Conservation (phyloP, 1,140 invertebrate species). For the Octopus bimaculoides region DNA sequence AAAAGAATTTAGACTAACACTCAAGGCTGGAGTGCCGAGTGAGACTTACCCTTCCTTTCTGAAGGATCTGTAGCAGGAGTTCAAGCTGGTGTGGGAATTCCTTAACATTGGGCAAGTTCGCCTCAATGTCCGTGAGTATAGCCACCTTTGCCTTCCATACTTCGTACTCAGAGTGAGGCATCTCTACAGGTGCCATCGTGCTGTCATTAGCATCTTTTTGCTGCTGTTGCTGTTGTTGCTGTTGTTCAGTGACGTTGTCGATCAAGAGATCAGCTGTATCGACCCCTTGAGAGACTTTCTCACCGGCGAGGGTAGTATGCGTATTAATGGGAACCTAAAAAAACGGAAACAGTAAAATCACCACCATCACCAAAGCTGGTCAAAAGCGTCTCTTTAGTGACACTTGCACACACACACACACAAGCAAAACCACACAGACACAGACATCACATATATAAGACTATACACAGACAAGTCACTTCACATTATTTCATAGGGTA, state of each 20-base stretch:
- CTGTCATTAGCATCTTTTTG: constrained; percentile 14
- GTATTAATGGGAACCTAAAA: constrained; percentile 2
- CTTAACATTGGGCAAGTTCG: constrained; percentile 4
- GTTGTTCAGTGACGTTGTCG: constrained; percentile 30
- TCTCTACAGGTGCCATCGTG: constrained; percentile 16
- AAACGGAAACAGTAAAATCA: neutral
- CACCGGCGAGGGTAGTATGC: neutral
- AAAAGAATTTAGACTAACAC: no score
- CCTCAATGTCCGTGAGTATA: constrained; percentile 35
- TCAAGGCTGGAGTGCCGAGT: neutral
- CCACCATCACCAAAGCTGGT: no score
- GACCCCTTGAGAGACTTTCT: neutral
- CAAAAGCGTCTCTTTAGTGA: no score
- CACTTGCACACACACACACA: no score
- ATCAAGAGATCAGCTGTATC: neutral
- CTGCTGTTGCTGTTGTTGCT: constrained; percentile 27
- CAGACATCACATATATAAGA: no score
- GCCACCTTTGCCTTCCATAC: constrained; percentile 35
- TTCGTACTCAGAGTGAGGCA: constrained; percentile 31
- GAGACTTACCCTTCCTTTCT: neutral
- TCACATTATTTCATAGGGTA: no score
- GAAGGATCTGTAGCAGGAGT: constrained; percentile 4
- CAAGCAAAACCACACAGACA: no score
- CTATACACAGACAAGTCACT: no score
- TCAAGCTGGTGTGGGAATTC: neutral